phyloP scores from a whole-genome alignment of 1,140 invertebrate genomes.

The Nymphalis io region DNA sequence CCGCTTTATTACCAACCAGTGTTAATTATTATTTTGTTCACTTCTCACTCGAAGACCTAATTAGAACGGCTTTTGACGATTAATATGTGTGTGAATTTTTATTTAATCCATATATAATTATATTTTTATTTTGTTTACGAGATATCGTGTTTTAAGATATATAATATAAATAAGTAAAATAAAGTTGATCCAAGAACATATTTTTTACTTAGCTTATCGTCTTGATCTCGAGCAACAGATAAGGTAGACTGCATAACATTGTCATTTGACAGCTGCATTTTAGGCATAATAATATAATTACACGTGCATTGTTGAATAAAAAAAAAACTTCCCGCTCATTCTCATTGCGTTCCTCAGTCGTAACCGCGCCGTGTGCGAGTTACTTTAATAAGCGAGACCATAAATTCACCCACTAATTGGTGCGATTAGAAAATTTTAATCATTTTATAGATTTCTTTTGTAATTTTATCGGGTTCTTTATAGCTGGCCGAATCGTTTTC shows the following conservation, averaged over 20 bases:
- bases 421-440: conserved; percentile 74
- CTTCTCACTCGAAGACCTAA: conserved; percentile 75
- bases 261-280: neutral
- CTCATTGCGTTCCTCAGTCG: conserved; percentile 8
- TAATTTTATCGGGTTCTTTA: conserved; percentile 75
- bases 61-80: conserved; percentile 61
- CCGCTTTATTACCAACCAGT: conserved; percentile 75
- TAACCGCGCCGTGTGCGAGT: conserved; percentile 32
- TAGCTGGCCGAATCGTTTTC: conserved; percentile 67
- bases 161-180: too few relatives aligned
- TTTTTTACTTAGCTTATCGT: too few relatives aligned
- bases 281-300: conserved; percentile 4
- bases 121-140: neutral
- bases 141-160: too few relatives aligned
- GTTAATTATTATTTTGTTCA: conserved; percentile 78
- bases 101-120: neutral
- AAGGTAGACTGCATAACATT: neutral
- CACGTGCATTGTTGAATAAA: conserved; percentile 13
- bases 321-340: conserved; percentile 14
- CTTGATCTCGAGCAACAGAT: neutral
- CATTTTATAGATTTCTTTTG: conserved; percentile 78
- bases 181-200: too few relatives aligned
- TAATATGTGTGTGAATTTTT: conserved; percentile 12
- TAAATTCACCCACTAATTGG: conserved; percentile 74
- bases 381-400: conserved; percentile 67